Conservation (phyloP, 2,888 invertebrate genomes). For the Gandaritis pyraliata region DNA sequence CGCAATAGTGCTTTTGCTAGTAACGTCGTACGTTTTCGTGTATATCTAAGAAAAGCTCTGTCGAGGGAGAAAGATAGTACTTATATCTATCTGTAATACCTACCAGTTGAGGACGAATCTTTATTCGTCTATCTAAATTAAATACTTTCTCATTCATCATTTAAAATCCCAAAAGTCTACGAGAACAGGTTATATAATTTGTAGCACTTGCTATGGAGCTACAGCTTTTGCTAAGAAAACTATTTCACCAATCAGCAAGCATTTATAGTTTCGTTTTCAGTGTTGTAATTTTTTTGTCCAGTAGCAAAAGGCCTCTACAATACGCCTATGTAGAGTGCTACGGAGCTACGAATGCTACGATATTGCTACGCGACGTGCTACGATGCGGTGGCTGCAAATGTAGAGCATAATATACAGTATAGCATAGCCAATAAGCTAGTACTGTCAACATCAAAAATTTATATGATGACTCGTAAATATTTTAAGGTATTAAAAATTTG, state of each 20-base stretch:
- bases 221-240: background rate
- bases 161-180: too few species aligned
- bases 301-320: background rate
- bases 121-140: too few species aligned
- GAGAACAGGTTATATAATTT: background rate
- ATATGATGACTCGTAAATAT: too few species aligned
- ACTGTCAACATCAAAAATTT: too few species aligned
- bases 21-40: background rate
- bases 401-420: too few species aligned
- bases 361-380: conserved; percentile 37
- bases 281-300: background rate
- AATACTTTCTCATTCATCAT: too few species aligned
- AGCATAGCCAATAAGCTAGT: too few species aligned
- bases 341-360: conserved; percentile 30
- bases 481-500: too few species aligned
- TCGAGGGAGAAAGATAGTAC: too few species aligned
- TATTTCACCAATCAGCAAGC: background rate
- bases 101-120: too few species aligned
- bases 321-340: background rate
- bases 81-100: too few species aligned
- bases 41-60: background rate
- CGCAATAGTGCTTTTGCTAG: background rate
- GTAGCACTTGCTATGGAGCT: conserved; percentile 30
- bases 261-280: background rate
- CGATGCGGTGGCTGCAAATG: conserved; percentile 12